These are phyloP conservation scores for Zophobas atratus DNA, from an alignment of 1,140 invertebrate species.

Conservation along the genomic window DNA sequence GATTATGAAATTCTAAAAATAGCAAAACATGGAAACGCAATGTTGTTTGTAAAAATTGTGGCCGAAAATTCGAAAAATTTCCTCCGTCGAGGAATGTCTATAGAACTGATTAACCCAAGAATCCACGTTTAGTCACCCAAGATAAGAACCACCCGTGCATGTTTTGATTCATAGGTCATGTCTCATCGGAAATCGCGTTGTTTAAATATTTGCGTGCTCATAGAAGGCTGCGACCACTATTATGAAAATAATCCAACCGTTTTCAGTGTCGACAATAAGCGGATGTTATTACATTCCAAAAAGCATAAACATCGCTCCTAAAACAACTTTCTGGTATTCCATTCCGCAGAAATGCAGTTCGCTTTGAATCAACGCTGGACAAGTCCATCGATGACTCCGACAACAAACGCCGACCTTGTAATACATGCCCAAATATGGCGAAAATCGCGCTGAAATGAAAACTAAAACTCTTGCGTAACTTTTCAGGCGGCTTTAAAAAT, in stretches of 20 bases:
- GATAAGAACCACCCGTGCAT: too few relatives aligned
- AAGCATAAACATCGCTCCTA: slow-evolving; percentile 19
- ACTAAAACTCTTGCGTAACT: not conserved
- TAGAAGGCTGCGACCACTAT: too few relatives aligned
- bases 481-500: slow-evolving; percentile 9
- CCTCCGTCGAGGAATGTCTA: too few relatives aligned
- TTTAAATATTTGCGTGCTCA: not conserved
- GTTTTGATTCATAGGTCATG: too few relatives aligned
- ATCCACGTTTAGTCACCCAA: too few relatives aligned
- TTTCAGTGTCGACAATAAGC: slow-evolving; percentile 1
- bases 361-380: not conserved
- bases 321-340: not conserved
- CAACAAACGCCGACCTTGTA: slow-evolving; percentile 27
- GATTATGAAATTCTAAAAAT: too few relatives aligned
- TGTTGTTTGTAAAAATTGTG: too few relatives aligned
- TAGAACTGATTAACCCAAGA: too few relatives aligned
- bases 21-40: too few relatives aligned
- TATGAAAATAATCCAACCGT: too few relatives aligned
- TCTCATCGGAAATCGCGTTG: not conserved
- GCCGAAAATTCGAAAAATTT: too few relatives aligned
- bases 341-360: not conserved
- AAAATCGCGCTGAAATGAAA: slow-evolving; percentile 32
- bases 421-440: slow-evolving; percentile 45
- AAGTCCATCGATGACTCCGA: not conserved
- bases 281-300: slow-evolving; percentile 25